phyloP scores from a whole-genome alignment of 2,888 invertebrate genomes.

The Caenorhabditis panamensis region DNA sequence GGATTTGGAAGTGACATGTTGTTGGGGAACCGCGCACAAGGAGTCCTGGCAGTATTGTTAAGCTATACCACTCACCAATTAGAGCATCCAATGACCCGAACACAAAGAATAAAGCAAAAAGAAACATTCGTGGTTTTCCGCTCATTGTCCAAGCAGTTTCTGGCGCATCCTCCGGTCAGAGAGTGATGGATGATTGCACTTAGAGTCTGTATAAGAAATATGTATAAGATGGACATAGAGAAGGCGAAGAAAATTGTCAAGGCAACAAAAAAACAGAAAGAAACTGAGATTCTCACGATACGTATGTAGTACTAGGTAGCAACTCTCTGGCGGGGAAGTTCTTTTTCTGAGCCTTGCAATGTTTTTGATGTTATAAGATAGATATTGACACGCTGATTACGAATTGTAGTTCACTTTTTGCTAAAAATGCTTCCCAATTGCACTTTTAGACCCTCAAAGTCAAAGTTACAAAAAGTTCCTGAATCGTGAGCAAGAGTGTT shows the following conservation, averaged over 20 bases:
- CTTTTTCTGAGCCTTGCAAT: no score
- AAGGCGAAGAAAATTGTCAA: conserved; percentile 25
- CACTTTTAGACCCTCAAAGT: no score
- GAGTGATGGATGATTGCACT: conserved; percentile 6
- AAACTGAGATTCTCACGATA: conserved; percentile 14
- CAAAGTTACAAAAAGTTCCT: not conserved
- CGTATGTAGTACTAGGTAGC: not conserved
- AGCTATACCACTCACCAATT: conserved; percentile 23
- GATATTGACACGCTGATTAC: no score
- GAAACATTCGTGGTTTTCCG: not conserved
- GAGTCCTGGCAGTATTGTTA: not conserved
- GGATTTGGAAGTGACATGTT: conserved; percentile 3
- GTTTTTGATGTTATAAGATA: no score
- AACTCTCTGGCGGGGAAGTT: not conserved
- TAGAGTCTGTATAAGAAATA: not conserved
- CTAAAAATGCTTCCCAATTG: no score
- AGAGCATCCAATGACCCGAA: not conserved
- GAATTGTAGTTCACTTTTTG: no score
- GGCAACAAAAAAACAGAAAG: conserved; percentile 21
- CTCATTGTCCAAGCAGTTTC: conserved; percentile 32
- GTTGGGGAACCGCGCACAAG: not conserved
- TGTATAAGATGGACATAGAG: not conserved
- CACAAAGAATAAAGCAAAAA: not conserved
- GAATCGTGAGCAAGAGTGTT: not conserved
- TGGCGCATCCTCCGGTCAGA: conserved; percentile 46